Conservation (phyloP, 2,888 invertebrate species). For the Tipula vernalis region DNA sequence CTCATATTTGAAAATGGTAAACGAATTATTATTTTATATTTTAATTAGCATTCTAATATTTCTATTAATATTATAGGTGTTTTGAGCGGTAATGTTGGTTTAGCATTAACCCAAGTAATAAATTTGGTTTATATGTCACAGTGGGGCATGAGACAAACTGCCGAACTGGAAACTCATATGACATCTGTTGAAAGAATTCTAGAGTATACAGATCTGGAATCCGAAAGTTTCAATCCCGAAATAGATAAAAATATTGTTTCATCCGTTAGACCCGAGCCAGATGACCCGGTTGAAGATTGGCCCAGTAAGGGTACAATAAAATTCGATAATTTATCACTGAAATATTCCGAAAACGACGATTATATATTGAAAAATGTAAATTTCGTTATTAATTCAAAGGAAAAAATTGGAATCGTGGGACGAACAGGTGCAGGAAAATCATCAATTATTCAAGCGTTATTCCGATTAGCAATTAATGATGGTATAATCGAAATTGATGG, state of each 20-base stretch:
- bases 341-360: conserved; percentile 49
- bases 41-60: neutral
- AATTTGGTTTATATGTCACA: conserved; percentile 39
- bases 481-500: conserved; percentile 60
- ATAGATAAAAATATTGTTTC: conserved; percentile 12
- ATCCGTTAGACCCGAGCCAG: neutral
- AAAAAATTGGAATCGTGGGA: conserved; percentile 62
- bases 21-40: neutral
- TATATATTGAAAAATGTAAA: conserved; percentile 56
- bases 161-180: conserved; percentile 50
- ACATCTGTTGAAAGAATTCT: conserved; percentile 53
- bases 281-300: conserved; percentile 36
- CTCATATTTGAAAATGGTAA: conserved; percentile 36
- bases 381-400: conserved; percentile 36
- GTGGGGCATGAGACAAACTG: conserved; percentile 58
- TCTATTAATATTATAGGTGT: conserved; percentile 14
- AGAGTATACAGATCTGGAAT: conserved; percentile 45
- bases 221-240: conserved; percentile 22
- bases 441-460: conserved; percentile 56
- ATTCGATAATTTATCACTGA: conserved; percentile 48
- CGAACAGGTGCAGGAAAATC: conserved; percentile 73
- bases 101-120: conserved; percentile 41
- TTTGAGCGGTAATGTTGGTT: conserved; percentile 38
- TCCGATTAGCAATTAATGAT: conserved; percentile 58
- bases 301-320: conserved; percentile 46